Base-by-base conservation (phyloP, 2,888 invertebrate species). In the Ochropleura leucogaster region DNA sequence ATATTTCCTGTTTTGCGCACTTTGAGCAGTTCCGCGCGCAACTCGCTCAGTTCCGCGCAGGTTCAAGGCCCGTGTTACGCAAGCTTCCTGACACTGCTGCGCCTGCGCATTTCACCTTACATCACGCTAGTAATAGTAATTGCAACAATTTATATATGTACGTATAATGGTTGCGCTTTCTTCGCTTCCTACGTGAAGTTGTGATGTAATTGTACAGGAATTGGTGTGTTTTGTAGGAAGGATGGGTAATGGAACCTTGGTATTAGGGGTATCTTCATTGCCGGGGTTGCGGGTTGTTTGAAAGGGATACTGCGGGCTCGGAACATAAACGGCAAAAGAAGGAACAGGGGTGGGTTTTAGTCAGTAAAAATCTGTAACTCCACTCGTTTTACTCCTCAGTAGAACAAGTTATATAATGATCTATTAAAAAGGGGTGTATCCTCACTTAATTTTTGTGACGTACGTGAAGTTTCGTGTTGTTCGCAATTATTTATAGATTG, bases 21-120 rank as follows among this genome's bases (percentile, higher is more conserved):
- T 77, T 46, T 6, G 68, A 57, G 66, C 82, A 7, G 53, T 65
- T 77, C 59, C 47, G 72, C 42, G 72, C 42, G 79, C 73, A 70
- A 44, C 66, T 60, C 18, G 80, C 68, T 40, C 80, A 86, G 85
- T 87, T 87, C 88, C 87, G 83, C 59, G 67, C 77, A 82, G 81
- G 90, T 90, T 90, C 91, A 91, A 91, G 91, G 91, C 90, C 87
- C 89, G 84, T 68, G 77, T 91, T 89, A 85, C 90, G 88, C 88
- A 87, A 89, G 76, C 84, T 85, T 88, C 89, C 89, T 88, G 79
- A 74, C 75, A 88, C 80, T 30, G 30, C 88, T 90, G 77, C 72
- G 79, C 89, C 88, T 85, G 77, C 66, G 79, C 89, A 85, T 90
- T 91, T 90, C 87, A 80, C 89, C 87, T 90, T 90, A 89, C 90